phyloP scores from a whole-genome alignment of 2,113 vertebrate species.

The Arizona elegans region DNA sequence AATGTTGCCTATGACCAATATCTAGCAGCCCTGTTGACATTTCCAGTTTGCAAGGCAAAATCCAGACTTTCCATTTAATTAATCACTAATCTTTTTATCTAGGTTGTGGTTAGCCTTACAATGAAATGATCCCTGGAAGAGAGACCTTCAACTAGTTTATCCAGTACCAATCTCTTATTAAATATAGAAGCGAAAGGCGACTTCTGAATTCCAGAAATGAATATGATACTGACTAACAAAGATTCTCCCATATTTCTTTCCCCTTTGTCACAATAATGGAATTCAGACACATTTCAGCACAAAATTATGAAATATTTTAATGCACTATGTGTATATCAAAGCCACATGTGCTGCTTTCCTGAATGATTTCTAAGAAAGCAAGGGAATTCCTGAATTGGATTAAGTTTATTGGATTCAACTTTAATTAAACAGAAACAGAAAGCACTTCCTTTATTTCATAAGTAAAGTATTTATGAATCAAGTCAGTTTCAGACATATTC shows the following conservation, averaged over 20 bases:
- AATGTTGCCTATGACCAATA: background rate
- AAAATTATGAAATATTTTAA: background rate
- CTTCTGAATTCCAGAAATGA: background rate
- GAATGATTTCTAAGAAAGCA: background rate
- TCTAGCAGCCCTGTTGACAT: background rate
- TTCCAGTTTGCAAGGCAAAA: background rate
- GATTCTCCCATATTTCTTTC: background rate
- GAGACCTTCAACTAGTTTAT: background rate
- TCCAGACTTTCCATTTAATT: background rate
- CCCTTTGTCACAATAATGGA: background rate
- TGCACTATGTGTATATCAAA: background rate
- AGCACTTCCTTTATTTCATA: background rate
- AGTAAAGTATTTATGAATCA: background rate
- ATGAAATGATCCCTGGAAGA: background rate
- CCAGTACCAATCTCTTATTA: background rate
- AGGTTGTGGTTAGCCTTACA: background rate
- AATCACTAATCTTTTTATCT: background rate
- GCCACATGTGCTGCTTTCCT: background rate
- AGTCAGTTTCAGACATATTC: background rate
- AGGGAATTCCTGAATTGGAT: background rate
- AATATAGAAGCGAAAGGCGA: background rate
- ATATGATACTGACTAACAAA: background rate
- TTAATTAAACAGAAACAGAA: constrained; percentile 3
- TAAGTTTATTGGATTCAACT: background rate
- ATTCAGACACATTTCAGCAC: background rate